These are phyloP conservation scores for Tapirus terrestris DNA, from an alignment of 2,113 vertebrate genomes.

Conservation along the genomic window DNA sequence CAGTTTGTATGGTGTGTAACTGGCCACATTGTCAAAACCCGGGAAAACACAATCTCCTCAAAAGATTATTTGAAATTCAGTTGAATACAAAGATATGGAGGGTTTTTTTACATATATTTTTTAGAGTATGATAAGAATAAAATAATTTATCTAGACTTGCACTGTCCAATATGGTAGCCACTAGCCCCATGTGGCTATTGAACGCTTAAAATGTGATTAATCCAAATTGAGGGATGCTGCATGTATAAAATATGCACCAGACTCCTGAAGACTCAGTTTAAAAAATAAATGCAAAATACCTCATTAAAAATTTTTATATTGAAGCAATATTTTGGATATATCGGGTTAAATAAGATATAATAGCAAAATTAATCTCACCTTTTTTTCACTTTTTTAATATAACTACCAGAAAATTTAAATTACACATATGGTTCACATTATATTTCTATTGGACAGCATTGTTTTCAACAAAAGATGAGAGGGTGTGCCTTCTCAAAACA, in stretches of 20 bases:
- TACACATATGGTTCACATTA: background rate
- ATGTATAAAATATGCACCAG: background rate
- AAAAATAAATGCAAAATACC: background rate
- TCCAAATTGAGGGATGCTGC: background rate
- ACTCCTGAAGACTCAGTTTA: background rate
- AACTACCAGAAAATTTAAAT: background rate
- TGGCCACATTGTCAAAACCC: constrained; percentile 59
- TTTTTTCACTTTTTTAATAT: background rate
- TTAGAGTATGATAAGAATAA: constrained; percentile 40
- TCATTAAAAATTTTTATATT: background rate
- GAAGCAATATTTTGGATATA: constrained; percentile 25
- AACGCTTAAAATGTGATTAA: background rate
- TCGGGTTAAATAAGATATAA: background rate
- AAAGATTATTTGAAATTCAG: constrained; percentile 61
- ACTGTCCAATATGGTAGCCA: background rate
- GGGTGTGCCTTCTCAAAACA: background rate
- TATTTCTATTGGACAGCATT: background rate
- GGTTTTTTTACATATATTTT: background rate
- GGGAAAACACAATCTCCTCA: constrained; percentile 25
- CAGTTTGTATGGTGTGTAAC: constrained; percentile 17
- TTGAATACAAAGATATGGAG: constrained; percentile 8
- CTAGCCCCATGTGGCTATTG: background rate
- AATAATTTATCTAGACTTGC: background rate
- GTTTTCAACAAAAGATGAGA: background rate
- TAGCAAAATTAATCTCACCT: background rate